phyloP scores from a whole-genome alignment of 1,140 invertebrate species.

The Popillia japonica region DNA sequence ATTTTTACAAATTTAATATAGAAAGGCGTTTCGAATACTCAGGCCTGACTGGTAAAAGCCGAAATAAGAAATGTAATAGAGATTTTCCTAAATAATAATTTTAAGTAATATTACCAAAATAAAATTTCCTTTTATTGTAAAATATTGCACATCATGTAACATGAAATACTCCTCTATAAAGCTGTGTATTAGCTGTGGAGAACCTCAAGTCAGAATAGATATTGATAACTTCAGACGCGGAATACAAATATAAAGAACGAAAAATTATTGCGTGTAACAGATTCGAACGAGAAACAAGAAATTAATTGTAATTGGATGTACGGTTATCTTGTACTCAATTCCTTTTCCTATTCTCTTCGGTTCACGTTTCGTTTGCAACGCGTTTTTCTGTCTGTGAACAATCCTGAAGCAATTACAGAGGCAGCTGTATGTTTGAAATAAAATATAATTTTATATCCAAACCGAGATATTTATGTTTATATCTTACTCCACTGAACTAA shows the following conservation, averaged over 20 bases:
- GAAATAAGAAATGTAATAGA: too few species aligned
- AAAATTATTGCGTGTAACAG: slow-evolving; percentile 1
- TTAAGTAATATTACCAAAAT: too few species aligned
- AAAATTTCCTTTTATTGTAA: too few species aligned
- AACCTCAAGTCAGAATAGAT: not conserved
- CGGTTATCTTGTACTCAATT: not conserved
- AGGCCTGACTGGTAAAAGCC: too few species aligned
- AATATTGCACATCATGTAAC: too few species aligned
- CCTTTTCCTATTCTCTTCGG: not conserved
- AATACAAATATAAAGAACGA: slow-evolving; percentile 8
- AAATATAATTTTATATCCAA: not conserved
- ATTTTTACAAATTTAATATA: too few species aligned
- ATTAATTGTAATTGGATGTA: slow-evolving; percentile 16
- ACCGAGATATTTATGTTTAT: slow-evolving; percentile 6
- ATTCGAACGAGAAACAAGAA: not conserved
- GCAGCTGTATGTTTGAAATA: not conserved
- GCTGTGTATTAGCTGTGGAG: not conserved
- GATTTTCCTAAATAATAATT: too few species aligned
- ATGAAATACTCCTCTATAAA: not conserved
- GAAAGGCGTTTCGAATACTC: too few species aligned
- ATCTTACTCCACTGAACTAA: too few species aligned
- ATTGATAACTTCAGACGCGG: not conserved
- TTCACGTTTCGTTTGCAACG: not conserved
- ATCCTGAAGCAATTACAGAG: not conserved
- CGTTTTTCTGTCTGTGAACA: not conserved